Base-by-base conservation (phyloP, 2,888 invertebrate species). In the Isotomurus palustris region DNA sequence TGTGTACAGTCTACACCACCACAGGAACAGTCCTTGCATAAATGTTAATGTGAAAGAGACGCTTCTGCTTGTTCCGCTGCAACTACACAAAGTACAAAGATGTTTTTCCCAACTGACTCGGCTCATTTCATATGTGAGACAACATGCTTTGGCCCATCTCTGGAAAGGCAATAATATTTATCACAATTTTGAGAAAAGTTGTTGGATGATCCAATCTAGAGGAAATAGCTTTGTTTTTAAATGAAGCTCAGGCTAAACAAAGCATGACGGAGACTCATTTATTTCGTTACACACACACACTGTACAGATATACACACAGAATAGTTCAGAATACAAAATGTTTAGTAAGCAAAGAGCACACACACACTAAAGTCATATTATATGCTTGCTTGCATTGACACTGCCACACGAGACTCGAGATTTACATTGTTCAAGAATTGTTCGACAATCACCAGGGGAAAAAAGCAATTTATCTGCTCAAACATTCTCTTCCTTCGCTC, bases 401-500 rank as follows among this genome's bases (percentile, higher is more conserved):
- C 8, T 10, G 32, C 8, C 32, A 8, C 8, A 32, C 8, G 14
- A 14, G 8, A 32, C 32, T 8, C 8, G 32, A 32, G 32, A 32
- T 10, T 10, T 8, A 10, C 14, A 32, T 32, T 10, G 32, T 8
- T 10, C 8, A 14, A 14, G 14, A 32, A 10, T 8, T 32, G 8
- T 32, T 32, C 8, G 14, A 14, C 22, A 43, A 43, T 43, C 43
- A 43, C 24, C 43, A 50, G 40, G 50, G 50, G 50, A 50, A 50
- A 50, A 38, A 50, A 40, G 50, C 50, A 50, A 50, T 50, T 50
- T 50, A 50, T 50, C 50, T 40, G 43, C 36, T 24, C 38, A 36
- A 50, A 36, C 36, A 50, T 50, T 22, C 29, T 28, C 47, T 32
- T 32, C 14, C 32, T n/a, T n/a, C n/a, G n/a, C n/a, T n/a, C n/a